Conservation (phyloP, 2,113 vertebrate species). For the Gasterosteus aculeatus region DNA sequence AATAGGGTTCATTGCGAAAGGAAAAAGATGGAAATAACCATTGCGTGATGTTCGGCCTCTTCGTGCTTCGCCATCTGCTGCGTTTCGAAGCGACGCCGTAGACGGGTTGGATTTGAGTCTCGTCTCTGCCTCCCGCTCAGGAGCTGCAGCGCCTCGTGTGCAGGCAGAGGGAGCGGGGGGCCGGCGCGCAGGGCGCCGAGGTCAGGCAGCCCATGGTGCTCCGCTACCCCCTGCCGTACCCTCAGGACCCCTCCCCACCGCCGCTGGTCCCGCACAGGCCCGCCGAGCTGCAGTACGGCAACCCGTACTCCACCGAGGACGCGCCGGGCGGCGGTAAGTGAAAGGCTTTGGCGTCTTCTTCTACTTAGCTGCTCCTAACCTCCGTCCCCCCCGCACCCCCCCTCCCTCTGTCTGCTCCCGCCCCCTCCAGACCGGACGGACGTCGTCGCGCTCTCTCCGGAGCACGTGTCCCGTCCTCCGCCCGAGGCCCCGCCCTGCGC, state of each 20-base stretch:
- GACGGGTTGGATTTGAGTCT: background rate
- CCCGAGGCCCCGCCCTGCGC: slow-evolving; percentile 81
- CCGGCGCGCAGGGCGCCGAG: slow-evolving; percentile 63
- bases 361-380: background rate
- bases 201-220: slow-evolving; percentile 79
- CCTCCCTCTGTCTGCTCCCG: too few species aligned
- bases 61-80: background rate
- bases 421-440: slow-evolving; percentile 84
- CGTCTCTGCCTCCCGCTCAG: slow-evolving; percentile 70
- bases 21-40: background rate
- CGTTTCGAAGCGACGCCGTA: too few species aligned
- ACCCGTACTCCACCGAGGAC: slow-evolving; percentile 87
- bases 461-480: slow-evolving; percentile 86
- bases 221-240: slow-evolving; percentile 83
- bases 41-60: too few species aligned
- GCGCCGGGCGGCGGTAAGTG: slow-evolving; percentile 78
- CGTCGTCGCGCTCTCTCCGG: slow-evolving; percentile 85
- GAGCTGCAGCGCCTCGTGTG: slow-evolving; percentile 82
- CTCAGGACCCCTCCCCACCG: slow-evolving; percentile 84
- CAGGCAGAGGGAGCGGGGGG: slow-evolving; percentile 79
- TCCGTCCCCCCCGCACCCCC: background rate
- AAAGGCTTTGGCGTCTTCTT: background rate
- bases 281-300: slow-evolving; percentile 91
- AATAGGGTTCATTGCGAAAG: too few species aligned
- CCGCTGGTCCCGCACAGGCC: slow-evolving; percentile 84